Base-by-base conservation (phyloP, 2,888 invertebrate species). In the Eristalis intricaria region DNA sequence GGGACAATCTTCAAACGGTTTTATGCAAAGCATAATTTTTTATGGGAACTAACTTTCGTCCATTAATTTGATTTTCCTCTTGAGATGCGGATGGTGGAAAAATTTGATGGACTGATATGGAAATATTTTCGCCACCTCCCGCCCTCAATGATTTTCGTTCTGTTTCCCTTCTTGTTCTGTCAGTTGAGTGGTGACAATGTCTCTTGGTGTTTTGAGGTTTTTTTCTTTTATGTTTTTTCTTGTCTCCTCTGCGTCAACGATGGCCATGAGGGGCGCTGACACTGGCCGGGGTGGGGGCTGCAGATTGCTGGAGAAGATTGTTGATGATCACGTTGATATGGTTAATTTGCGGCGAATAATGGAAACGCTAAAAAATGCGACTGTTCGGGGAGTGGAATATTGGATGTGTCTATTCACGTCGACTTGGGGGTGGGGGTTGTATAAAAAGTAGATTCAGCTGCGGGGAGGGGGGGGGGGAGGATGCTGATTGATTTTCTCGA, bases 51-150 rank as follows among this genome's bases (percentile, higher is more conserved):
- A 87, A 87, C 87, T 87, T 87, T 87, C 87, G 84, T 87, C 87
- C 87, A 87, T 87, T 87, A 87, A 87, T 87, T 87, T 87, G 87
- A 87, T 87, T 87, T 87, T 87, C 84, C 87, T 79, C 87, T 87
- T 80, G 87, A 87, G 87, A 87, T 87, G 80, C 71, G 87, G 84
- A 87, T 84, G 87, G 71, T 87, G 87, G 87, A 87, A 87, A 84
- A 87, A 87, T 87, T 87, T 87, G 87, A 87, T 87, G 87, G 80
- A 87, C 87, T 84, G 84, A 84, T 87, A 87, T 87, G 87, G 84
- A 87, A 87, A 87, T 87, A 68, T 73, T 76, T 84, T 76, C 60
- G 4, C 65, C 29, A 29, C 10, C 32, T 7, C 5, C 10, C 4
- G 4, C 22, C 19, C 50, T 50, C n/a, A 0, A 19, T 19, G 43